phyloP scores from a whole-genome alignment of 2,888 invertebrate genomes.

The Stegana nigrithorax region DNA sequence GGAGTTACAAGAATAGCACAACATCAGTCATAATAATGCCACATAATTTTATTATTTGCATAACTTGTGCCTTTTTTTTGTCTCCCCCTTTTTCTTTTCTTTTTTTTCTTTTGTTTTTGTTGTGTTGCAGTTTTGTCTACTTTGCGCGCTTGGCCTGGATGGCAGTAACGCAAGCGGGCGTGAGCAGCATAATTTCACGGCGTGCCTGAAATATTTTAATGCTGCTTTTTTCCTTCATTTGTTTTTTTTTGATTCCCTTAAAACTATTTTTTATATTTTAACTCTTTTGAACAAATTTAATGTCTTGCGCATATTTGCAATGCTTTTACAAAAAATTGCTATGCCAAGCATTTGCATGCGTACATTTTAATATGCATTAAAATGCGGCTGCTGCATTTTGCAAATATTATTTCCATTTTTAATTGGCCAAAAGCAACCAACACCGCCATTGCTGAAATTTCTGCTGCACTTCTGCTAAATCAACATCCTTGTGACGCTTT shows the following conservation, averaged over 20 bases:
- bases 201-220: no score
- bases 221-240: neutral
- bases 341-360: neutral
- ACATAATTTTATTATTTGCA: slow-evolving; percentile 16
- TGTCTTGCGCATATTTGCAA: no score
- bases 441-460: no score
- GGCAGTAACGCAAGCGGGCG: neutral
- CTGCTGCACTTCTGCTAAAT: no score
- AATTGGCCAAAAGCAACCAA: slow-evolving; percentile 12
- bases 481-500: no score
- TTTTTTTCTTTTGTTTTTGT: neutral
- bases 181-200: neutral
- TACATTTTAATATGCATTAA: slow-evolving; percentile 4
- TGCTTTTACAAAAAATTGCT: neutral
- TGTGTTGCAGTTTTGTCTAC: neutral
- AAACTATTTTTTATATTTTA: no score
- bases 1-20: no score
- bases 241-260: neutral
- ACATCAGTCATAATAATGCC: no score
- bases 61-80: no score
- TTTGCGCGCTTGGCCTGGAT: no score
- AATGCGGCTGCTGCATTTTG: no score
- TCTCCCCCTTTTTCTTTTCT: neutral
- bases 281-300: no score
- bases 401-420: slow-evolving; percentile 13